Evolutionary conservation across 1,140 invertebrate species (phyloP), one percentile per base, ranked within the genome.

Genomic region (Bicyclus anynana): DNA sequence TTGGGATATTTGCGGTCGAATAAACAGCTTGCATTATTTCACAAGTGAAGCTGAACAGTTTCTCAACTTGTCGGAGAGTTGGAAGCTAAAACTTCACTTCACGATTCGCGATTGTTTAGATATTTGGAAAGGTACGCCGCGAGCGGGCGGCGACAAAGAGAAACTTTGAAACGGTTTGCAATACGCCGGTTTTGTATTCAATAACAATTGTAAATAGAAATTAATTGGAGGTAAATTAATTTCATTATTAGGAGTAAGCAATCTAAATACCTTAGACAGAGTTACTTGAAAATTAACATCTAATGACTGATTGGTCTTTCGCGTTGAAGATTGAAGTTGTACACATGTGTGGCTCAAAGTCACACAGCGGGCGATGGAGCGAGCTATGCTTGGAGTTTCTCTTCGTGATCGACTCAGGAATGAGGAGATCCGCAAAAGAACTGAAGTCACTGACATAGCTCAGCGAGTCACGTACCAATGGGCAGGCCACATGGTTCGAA

Each of bases 91-190:
- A 81, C 63, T 78, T 74, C 69, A 69, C 52, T 68, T 66, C 67
- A n/a, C n/a, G n/a, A n/a, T 54, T 59, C 61, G 57, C 68, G 60
- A 79, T 81, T 77, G 77, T 81, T 81, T 74, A 67, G 70, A 72
- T 69, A 59, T 75, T 72, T 62, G 53, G 47, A 59, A 69, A 74
- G 69, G 69, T 68, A 72, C 66, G 65, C 62, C 59, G 47, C 63
- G 55, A 63, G 17, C 40, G 40, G 48, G 47, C 56, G 23, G 67
- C 66, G 68, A 77, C 76, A 79, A 83, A 80, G 72, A 65, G 65
- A 79, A 83, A 80, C 65, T 83, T 83, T 74, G 62, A 67, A 76
- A 67, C 62, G 66, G 64, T 68, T 71, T 48, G 63, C 53, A 62
- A 76, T 71, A 74, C 52, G 64, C 67, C 46, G 65, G 59, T 69